Evolutionary conservation across 2,797 vertebrate species (phyloP).

Genomic region (Merluccius polli): DNA sequence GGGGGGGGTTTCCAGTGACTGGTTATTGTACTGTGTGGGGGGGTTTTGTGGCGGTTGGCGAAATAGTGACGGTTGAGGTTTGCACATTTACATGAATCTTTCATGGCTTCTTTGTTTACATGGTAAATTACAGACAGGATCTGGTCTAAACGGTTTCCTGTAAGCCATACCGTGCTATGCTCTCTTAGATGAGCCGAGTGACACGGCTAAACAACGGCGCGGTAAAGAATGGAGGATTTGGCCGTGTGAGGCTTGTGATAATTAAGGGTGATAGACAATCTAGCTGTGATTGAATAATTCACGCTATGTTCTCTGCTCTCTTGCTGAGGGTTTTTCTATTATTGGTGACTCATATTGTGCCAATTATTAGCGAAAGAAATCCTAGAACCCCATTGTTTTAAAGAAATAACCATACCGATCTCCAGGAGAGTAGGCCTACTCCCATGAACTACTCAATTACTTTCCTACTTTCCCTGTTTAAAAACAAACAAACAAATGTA

Average conservation of each 20-base stretch:
- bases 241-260: neutral
- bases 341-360: neutral
- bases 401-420: neutral
- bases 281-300: neutral
- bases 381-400: no score
- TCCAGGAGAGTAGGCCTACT: neutral
- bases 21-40: neutral
- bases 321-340: neutral
- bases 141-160: constrained; percentile 61
- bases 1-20: neutral
- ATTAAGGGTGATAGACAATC: neutral
- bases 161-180: constrained; percentile 55
- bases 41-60: neutral
- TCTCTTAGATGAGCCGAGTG: constrained; percentile 30
- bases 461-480: neutral
- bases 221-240: neutral
- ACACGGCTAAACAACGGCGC: constrained; percentile 21
- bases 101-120: constrained; percentile 70
- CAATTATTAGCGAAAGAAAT: neutral
- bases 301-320: neutral
- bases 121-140: constrained; percentile 54
- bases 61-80: constrained; percentile 49
- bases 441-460: neutral
- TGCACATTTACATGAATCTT: constrained; percentile 65
- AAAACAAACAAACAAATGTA: neutral